Evolutionary conservation across 2,888 invertebrate genomes (phyloP).

Genomic region (Sclerodermus sp.): DNA sequence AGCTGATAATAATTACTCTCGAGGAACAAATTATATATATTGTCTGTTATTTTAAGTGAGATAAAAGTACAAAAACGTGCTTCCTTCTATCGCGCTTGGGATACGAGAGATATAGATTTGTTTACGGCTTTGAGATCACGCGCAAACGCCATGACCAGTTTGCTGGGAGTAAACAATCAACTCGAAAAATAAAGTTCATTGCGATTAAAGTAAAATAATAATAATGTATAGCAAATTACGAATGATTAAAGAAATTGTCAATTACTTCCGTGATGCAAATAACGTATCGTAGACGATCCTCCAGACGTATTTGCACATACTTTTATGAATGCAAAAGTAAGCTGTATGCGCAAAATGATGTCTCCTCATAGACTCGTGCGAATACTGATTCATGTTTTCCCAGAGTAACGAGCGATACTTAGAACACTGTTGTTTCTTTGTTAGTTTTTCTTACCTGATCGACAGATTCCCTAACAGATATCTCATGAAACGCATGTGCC

Average conservation of each 20-base stretch:
- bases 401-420: too few species aligned
- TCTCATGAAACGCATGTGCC: conserved; percentile 82
- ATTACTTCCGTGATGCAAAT: too few species aligned
- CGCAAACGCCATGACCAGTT: conserved; percentile 37
- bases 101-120: conserved; percentile 35
- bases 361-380: too few species aligned
- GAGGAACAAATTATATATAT: conserved; percentile 18
- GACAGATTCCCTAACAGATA: conserved; percentile 80
- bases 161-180: conserved; percentile 30
- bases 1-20: neutral
- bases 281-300: too few species aligned
- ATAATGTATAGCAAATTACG: too few species aligned
- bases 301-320: too few species aligned
- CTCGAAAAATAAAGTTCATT: conserved; percentile 27
- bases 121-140: conserved; percentile 45
- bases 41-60: conserved; percentile 4
- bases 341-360: too few species aligned
- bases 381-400: too few species aligned
- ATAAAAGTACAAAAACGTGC: conserved; percentile 17
- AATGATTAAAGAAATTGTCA: too few species aligned
- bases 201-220: conserved; percentile 15
- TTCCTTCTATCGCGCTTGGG: conserved; percentile 5
- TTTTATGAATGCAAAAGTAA: too few species aligned
- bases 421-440: too few species aligned
- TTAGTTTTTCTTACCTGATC: conserved; percentile 66